Percentiles rank a stretch among this genome's conserved stretches.
Conservation (phyloP, 2,797 vertebrate genomes). For the Pangasius mekongensis region DNA sequence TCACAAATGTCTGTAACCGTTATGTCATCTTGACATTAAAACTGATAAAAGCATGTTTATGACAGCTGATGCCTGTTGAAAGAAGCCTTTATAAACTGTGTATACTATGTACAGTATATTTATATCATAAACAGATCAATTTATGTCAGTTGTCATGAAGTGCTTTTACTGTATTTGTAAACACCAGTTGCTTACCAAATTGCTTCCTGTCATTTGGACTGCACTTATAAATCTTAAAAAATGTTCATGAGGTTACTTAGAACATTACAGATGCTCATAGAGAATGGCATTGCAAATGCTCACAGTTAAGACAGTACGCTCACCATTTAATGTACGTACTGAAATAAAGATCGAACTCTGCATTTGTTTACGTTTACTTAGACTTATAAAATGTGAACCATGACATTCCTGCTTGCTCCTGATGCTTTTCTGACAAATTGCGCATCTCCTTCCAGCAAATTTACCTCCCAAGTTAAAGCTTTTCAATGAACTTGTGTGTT, state of each 20-base stretch:
- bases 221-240: background rate
- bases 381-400: background rate
- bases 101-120: background rate
- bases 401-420: constrained; percentile 10
- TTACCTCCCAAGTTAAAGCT: constrained; percentile 11
- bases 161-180: background rate
- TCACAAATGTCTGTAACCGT: background rate
- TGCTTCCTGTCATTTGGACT: background rate
- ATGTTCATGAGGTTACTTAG: background rate
- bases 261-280: background rate
- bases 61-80: background rate
- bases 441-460: background rate
- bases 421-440: constrained; percentile 13
- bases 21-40: background rate
- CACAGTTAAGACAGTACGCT: background rate
- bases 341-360: background rate
- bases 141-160: background rate
- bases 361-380: background rate
- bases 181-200: background rate
- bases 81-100: background rate
- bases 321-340: background rate
- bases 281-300: background rate
- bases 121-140: background rate
- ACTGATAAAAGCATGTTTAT: background rate
- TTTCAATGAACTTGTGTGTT: constrained; percentile 20